These are phyloP conservation scores for Prunella fulvescens DNA, from an alignment of 2,113 vertebrate species.

Conservation along the genomic window DNA sequence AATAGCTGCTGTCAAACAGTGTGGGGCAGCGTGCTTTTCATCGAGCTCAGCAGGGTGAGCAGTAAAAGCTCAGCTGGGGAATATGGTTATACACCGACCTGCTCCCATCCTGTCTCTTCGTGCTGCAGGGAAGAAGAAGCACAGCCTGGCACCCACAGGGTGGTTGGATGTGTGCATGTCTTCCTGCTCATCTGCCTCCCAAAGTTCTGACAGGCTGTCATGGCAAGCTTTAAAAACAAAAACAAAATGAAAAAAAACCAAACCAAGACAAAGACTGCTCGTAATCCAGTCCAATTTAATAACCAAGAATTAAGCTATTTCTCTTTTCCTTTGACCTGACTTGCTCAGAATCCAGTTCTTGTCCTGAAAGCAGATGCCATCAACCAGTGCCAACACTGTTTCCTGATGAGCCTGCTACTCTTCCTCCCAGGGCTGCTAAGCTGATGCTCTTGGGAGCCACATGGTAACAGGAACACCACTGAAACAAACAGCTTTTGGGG, in stretches of 20 bases:
- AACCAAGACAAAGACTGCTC: neutral
- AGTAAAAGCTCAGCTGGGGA: neutral
- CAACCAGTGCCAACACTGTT: neutral
- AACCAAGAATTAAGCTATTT: neutral
- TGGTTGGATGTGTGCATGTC: neutral
- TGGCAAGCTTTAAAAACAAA: neutral
- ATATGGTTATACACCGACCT: neutral
- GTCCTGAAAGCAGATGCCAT: neutral
- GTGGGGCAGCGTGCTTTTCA: slow-evolving; percentile 4
- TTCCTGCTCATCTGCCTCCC: neutral
- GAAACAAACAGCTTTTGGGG: neutral
- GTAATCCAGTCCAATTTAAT: neutral
- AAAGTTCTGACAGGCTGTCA: neutral
- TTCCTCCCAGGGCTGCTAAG: neutral
- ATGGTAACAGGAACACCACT: neutral
- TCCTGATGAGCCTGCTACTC: neutral
- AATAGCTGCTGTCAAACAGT: slow-evolving; percentile 20
- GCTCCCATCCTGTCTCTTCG: neutral
- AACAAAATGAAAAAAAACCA: neutral
- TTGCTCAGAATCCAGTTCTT: neutral
- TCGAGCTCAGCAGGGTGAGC: neutral
- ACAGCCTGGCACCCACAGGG: neutral
- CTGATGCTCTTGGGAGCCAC: neutral
- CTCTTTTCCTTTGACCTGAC: neutral
- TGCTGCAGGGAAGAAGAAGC: neutral